phyloP scores from a whole-genome alignment of 2,797 vertebrate species.

The Aratinga solstitialis region DNA sequence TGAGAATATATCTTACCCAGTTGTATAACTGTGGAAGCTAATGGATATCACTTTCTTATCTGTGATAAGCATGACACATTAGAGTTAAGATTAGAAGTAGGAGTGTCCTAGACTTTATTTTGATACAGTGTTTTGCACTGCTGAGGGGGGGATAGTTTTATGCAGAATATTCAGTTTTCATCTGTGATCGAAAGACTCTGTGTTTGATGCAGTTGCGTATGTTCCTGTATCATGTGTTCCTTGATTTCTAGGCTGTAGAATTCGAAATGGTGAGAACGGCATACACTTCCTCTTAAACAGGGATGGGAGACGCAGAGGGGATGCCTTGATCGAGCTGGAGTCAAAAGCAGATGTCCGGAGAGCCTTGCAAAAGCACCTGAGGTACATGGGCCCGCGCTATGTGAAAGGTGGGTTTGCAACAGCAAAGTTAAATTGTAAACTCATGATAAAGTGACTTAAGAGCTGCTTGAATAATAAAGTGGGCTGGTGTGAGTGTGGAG shows the following conservation, averaged over 20 bases:
- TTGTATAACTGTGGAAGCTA: not conserved
- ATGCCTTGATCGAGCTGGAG: slow-evolving; percentile 91
- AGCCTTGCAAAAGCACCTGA: slow-evolving; percentile 89
- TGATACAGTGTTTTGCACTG: not conserved
- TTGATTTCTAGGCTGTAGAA: slow-evolving; percentile 82
- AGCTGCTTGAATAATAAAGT: rapidly evolving
- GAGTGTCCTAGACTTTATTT: not conserved
- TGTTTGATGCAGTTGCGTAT: not conserved
- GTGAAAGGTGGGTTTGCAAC: slow-evolving; percentile 84
- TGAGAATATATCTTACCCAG: rapidly evolving
- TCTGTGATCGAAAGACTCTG: rapidly evolving
- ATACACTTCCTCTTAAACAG: slow-evolving; percentile 85
- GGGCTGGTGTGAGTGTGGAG: not conserved
- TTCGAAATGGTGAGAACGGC: slow-evolving; percentile 85
- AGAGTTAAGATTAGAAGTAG: rapidly evolving
- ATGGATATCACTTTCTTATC: rapidly evolving
- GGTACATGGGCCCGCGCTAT: slow-evolving; percentile 91
- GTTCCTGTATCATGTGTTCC: not conserved
- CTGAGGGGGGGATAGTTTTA: not conserved
- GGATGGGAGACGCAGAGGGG: slow-evolving; percentile 84
- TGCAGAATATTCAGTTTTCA: not conserved
- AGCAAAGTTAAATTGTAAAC: rapidly evolving
- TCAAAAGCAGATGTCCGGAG: slow-evolving; percentile 86
- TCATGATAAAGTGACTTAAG: rapidly evolving
- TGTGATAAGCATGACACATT: rapidly evolving